A percentile compares a stretch with the other conserved stretches of the same genome.
Evolutionary conservation across 2,888 invertebrate genomes (phyloP).

Genomic region (Epistrophella euchroma): DNA sequence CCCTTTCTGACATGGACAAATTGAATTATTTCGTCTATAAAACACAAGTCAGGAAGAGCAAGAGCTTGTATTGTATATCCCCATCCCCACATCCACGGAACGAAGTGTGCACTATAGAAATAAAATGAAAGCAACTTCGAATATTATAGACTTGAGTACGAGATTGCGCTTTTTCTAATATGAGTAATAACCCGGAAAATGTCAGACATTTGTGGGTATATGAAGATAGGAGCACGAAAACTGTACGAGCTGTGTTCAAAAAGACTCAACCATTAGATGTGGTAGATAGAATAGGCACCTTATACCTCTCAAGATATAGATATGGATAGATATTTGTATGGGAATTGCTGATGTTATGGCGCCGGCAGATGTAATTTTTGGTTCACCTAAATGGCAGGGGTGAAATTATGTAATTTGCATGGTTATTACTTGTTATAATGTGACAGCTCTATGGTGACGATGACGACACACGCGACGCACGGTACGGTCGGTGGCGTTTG

Average conservation of each 20-base stretch:
- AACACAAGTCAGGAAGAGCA: slow-evolving; percentile 25
- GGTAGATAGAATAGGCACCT: background rate
- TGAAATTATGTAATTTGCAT: slow-evolving; percentile 50
- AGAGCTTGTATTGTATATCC: too few relatives aligned
- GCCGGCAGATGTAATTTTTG: slow-evolving; percentile 56
- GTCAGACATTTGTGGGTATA: slow-evolving; percentile 43
- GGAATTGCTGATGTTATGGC: slow-evolving; percentile 44
- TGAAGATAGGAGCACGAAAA: background rate
- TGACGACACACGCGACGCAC: too few relatives aligned
- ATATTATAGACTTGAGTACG: slow-evolving; percentile 26
- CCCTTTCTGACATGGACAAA: slow-evolving; percentile 65
- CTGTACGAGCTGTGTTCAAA: background rate
- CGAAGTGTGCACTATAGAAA: background rate
- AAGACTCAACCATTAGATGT: slow-evolving; percentile 3
- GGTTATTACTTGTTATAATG: slow-evolving; percentile 57
- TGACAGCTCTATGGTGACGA: slow-evolving; percentile 13
- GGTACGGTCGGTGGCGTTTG: background rate
- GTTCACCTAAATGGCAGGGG: slow-evolving; percentile 5
- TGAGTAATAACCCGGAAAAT: slow-evolving; percentile 61
- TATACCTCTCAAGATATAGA: background rate
- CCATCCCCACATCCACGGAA: background rate
- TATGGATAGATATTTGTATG: background rate
- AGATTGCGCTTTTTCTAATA: slow-evolving; percentile 46
- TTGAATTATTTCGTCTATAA: slow-evolving; percentile 56
- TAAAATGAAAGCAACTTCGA: slow-evolving; percentile 31